Base-by-base conservation (phyloP, 2,113 vertebrate genomes). In the Melanostigma gelatinosum region DNA sequence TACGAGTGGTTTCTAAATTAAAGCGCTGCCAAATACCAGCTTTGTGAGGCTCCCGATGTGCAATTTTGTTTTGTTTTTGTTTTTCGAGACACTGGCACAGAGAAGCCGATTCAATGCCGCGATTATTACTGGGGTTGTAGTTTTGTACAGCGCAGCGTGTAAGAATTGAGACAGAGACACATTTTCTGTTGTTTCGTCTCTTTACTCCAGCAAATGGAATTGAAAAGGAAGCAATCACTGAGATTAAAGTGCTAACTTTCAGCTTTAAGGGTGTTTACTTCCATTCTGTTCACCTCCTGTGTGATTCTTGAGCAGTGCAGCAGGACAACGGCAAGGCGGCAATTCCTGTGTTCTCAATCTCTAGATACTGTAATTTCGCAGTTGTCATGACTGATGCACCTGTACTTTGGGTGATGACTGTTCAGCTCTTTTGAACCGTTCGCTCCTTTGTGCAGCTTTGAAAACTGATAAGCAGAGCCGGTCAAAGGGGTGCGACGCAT, bases 1-100 rank as follows among this genome's bases (percentile, higher is more conserved):
- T 65, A 72, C 60, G 71, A 84, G 80, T 77, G 72, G 75, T 80
- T 88, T 88, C 74, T 57, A 58, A 83, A 79, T 68, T 67, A 68
- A 64, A 68, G 5, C 24, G 11, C 60, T 61, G 66, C 79, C 71
- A 87, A 87, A 85, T 50, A 54, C 36, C 69, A 84, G 71, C 70
- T 80, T 85, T 77, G 38, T 81, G 75, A 58, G 22, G 72, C 32
- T 75, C 54, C 58, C 60, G 24, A 44, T 83, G 83, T 79, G 74
- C 66, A 81, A 79, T 89, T 88, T 72, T 32, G 81, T 75, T 72
- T 44, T 42, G 42, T 64, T 72, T 70, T 67, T 38, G 32, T 61
- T 71, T 75, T 70, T 36, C 34, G 24, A 84, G 72, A 74, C 57
- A 77, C 11, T 83, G 76, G 75, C 69, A 86, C 64, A 65, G 75